Base-by-base conservation (phyloP, 2,113 vertebrate genomes). In the Colossoma macropomum region DNA sequence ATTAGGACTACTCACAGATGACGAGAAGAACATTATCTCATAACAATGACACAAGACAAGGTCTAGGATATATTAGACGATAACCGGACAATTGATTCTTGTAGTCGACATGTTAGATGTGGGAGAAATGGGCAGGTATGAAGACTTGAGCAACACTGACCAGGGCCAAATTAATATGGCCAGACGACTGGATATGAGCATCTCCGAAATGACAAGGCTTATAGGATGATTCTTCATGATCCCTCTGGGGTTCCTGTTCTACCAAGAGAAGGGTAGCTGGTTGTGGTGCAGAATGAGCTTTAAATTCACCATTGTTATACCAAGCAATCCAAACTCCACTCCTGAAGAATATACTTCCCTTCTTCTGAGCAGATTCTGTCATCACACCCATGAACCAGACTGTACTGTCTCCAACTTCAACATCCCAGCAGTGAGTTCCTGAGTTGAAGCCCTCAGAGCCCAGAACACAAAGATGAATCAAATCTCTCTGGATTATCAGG, bases 361-460 rank as follows among this genome's bases (percentile, higher is more conserved):
- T 84, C 77, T 60, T 79, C 19, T 56, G 28, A 65, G 52, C 48
- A 25, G 76, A 70, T 30, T 80, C 80, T 32, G 23, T 27, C 75
- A 86, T 82, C 50, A 86, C 80, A 23, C 84, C 80, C 56, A 82
- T 4, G 15, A 17, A 21, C 84, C 80, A 85, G 21, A 17, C 11
- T 48, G 38, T 73, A 38, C 34, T 76, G 27, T 81, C 74, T 65
- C 56, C 34, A 16, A 86, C 75, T 1, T 84, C 76, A 28, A 84
- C 82, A n/a, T 84, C 76, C 82, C 82, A 79, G 76, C 69, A 79
- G 59, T 32, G 76, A 52, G 69, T 73, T 11, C 76, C 69, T 1
- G 82, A 84, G 69, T 66, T 56, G 30, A 79, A 84, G 56, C 76
- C 59, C 41, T 73, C 69, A 28, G 76, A 84, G n/a, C 74, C 69